These are phyloP conservation scores for Chelon auratus DNA, from an alignment of 2,797 vertebrate species.

Conservation along the genomic window DNA sequence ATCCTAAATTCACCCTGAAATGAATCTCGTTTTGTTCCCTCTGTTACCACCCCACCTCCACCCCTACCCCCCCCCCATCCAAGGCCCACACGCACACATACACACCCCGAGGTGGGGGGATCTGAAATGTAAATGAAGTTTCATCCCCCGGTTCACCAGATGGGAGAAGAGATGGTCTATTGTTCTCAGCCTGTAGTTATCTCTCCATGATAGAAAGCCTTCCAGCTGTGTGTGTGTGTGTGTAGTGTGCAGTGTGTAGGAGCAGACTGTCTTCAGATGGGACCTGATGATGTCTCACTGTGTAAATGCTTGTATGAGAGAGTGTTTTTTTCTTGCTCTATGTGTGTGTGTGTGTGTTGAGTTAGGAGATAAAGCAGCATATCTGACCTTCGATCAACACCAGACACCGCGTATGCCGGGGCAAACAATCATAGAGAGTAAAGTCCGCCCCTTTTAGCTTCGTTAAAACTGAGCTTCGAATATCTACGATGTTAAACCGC, in stretches of 20 bases:
- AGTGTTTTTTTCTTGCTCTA: neutral
- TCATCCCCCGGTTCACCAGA: slow-evolving; percentile 80
- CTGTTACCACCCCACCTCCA: slow-evolving; percentile 31
- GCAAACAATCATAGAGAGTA: too few relatives aligned
- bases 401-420: neutral
- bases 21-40: slow-evolving; percentile 74
- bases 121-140: slow-evolving; percentile 85
- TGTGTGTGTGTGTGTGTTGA: neutral
- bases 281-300: slow-evolving; percentile 55
- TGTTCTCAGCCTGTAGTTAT: slow-evolving; percentile 82
- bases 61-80: neutral
- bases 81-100: slow-evolving; percentile 41
- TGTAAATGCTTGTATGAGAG: slow-evolving; percentile 27
- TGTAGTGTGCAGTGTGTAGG: slow-evolving; percentile 24
- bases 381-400: slow-evolving; percentile 3
- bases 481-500: too few relatives aligned
- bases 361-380: slow-evolving; percentile 10
- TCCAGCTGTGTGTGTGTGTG: slow-evolving; percentile 69
- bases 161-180: slow-evolving; percentile 83
- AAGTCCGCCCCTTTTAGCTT: too few relatives aligned
- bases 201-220: slow-evolving; percentile 77
- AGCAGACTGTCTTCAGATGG: slow-evolving; percentile 61
- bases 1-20: slow-evolving; percentile 83
- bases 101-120: slow-evolving; percentile 72
- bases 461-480: too few relatives aligned